Conservation (phyloP, 92 coral and sea anemone species). For the Ricordea florida region DNA sequence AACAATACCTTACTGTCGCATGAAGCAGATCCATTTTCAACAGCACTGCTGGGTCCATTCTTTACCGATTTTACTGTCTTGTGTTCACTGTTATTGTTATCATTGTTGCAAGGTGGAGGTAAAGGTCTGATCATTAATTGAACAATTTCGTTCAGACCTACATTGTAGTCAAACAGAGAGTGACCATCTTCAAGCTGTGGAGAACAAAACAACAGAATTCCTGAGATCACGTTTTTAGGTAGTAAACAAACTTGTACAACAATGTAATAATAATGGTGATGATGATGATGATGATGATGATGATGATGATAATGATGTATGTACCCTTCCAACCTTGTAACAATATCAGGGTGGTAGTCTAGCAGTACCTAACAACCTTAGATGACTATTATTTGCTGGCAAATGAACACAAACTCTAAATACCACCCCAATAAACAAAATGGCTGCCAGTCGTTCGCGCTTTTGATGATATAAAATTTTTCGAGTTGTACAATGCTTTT, state of each 20-base stretch:
- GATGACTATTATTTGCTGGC: too few relatives aligned
- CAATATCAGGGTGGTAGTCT: too few relatives aligned
- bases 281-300: too few relatives aligned
- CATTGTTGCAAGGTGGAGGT: slow-evolving; percentile 17
- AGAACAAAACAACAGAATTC: not conserved
- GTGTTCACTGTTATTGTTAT: slow-evolving; percentile 26
- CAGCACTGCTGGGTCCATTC: not conserved
- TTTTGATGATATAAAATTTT: too few relatives aligned
- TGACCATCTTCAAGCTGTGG: slow-evolving; percentile 91
- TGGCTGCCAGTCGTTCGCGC: not conserved
- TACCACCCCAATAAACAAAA: not conserved
- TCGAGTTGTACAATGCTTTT: too few relatives aligned
- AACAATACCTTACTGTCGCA: not conserved
- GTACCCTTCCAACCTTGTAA: too few relatives aligned
- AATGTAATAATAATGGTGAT: not conserved
- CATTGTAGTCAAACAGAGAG: slow-evolving; percentile 90
- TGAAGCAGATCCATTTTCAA: slow-evolving; percentile 1
- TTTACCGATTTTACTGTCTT: not conserved
- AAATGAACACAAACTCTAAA: too few relatives aligned
- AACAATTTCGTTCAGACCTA: slow-evolving; percentile 88
- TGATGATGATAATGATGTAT: too few relatives aligned
- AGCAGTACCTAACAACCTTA: too few relatives aligned
- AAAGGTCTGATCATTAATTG: slow-evolving; percentile 77
- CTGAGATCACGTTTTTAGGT: not conserved
- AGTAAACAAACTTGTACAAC: not conserved